Evolutionary conservation across 2,888 invertebrate genomes (phyloP), one percentile per base, ranked within the genome.

Genomic region (Podotricha telesiphe): DNA sequence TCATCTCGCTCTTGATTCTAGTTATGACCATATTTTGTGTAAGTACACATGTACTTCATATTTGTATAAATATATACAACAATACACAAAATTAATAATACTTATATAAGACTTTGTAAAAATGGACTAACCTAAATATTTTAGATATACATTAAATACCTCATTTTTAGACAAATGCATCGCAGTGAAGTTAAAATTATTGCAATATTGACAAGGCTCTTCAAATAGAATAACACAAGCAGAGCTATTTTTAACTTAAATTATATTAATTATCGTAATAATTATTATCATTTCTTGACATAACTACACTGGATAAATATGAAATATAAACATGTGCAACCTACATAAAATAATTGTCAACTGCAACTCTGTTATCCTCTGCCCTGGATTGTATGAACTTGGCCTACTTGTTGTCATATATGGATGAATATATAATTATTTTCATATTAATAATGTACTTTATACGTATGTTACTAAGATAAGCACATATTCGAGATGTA

Each of bases 291-390:
- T 68, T 66, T 40, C 69, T 68, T 71, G 64, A 59, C 59, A 45
- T 59, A 59, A 59, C 59, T 69, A 69, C 51, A 40, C 48, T 74
- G 62, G 20, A 62, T 73, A 67, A 69, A 74, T 66, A 71, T 61
- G 67, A 70, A 28, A 68, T 50, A 67, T 72, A 75, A 74, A 75
- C 74, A 74, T 75, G 73, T 74, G 76, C 75, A 76, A 78, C 79
- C 77, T 78, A 76, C 79, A 83, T 87, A 87, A 80, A 80, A 78
- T 80, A 50, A 80, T 80, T 84, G 84, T 84, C 86, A 85, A 87
- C 82, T 87, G 86, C 86, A 86, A 81, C 82, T 86, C 81, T 87
- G 84, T 89, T 90, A 88, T 91, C 91, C 91, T 91, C 90, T 86
- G 90, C 81, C 87, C 90, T 87, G 86, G 85, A 85, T 88, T 85